Base-by-base conservation (phyloP, 1,140 invertebrate species). In the Diorhabda elongata region DNA sequence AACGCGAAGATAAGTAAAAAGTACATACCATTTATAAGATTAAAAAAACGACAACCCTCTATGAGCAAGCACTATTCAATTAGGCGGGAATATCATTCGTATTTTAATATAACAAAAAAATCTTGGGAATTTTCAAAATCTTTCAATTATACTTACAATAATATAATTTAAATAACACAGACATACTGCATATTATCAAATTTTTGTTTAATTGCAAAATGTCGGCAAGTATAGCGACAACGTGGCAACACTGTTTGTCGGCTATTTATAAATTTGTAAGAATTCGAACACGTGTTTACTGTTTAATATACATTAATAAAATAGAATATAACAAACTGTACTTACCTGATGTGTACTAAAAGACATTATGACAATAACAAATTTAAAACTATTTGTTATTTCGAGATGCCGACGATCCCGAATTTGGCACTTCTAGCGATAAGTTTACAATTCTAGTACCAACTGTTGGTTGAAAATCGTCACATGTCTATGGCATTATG, bases 381-480 rank as follows among this genome's bases (percentile, higher is more conserved):
- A 52, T 52, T 52, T 52, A 52, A 6, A 52, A 52, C 6, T 52
- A n/a, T 52, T 8, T 52, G 47, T 6, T 2, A 52, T 52, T 52
- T 52, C 47, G 47, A 52, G 47, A 52, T 52, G 4, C n/a, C 6
- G 47, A 6, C 47, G 2, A n/a, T 52, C 47, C n/a, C 47, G 47
- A 52, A 52, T 52, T 52, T 52, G 47, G 47, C 47, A 52, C 47
- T 52, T 52, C 47, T 4, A 52, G 47, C n/a, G 47, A 52, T 8
- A 52, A 8, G 47, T 3, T 52, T 52, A 52, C 47, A 52, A 52
- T 52, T 52, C 47, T n/a, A 52, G 47, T 52, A 52, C 47, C 47
- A 52, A 52, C 47, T 52, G 47, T 52, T 52, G 47, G 47, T 52
- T 52, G 47, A 52, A 52, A 26, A 52, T 52, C 47, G 47, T 52